Base-by-base conservation (phyloP, 37 sponge, comb jelly and placozoan genomes). In the Spongia lamella region DNA sequence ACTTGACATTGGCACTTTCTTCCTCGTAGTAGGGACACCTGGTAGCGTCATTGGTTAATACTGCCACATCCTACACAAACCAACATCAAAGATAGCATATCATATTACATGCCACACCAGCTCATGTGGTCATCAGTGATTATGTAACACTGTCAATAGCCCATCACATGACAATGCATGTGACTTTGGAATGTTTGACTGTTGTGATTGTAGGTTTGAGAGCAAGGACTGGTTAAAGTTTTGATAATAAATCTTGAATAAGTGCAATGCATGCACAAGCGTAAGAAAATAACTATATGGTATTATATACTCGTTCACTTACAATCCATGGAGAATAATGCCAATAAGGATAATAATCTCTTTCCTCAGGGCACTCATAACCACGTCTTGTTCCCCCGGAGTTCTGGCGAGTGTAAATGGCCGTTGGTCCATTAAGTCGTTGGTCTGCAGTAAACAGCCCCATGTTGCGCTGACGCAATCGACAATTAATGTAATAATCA, bases 291-390 rank as follows among this genome's bases (percentile, higher is more conserved):
- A n/a, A n/a, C n/a, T n/a, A n/a, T n/a, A n/a, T n/a, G n/a, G n/a
- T n/a, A n/a, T n/a, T n/a, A n/a, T n/a, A 9, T 9, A 9, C 47
- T 13, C 17, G 6, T 25, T 16, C 7, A 66, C 91, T 83, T 58
- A 90, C 95, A 77, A 75, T 95, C 99, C 99, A 98, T 53, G 93
- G 99, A 21, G 95, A 88, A 24, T 93, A 96, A 73, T 92, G 91
- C 99, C 99, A 98, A 86, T 98, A 98, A 16, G 99, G 99, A 79
- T 98, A 98, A 72, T 98, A 92, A 75, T 98, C 99, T 13, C 99
- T 68, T 84, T 98, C 99, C 80, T 98, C 99, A 7, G 96, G 93
- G 56, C 99, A 98, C 81, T 98, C 99, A 60, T 94, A 98, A 20
- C 96, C 99, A 61, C 88, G 85, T 25, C 99, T 79, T 1, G 75